Evolutionary conservation across 1,140 invertebrate genomes (phyloP), one percentile per base, ranked within the genome.

Genomic region (Harlomillsia oculata): DNA sequence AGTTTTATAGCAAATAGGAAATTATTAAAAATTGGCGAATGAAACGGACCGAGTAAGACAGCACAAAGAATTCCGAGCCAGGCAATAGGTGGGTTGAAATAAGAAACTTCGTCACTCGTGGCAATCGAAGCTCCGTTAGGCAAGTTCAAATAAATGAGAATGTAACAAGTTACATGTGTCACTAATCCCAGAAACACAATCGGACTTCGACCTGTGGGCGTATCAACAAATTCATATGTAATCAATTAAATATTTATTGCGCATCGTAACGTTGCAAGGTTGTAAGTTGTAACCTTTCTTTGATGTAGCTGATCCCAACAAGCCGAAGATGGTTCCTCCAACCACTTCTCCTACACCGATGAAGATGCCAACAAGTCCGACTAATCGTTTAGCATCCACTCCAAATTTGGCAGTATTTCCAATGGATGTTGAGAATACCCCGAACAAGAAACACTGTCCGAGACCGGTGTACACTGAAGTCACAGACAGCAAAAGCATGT

Each of bases 401-500:
- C 87, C 87, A 71, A 96, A 84, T 3, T 75, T 69, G 36, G 76
- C 69, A 0, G 89, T 95, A 60, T 89, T 88, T 2, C 89, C 87
- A 59, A 97, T 82, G 64, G 57, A 51, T 23, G 60, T 65, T 20
- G 60, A 32, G 72, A 96, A 98, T 0, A 98, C 90, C 1, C 90
- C 91, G 68, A 88, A 91, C 72, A 87, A 94, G 76, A 97, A 97
- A 0, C 89, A 91, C 34, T 94, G 72, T 60, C 89, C 88, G 18
- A 97, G 69, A 40, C 94, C 94, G 3, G 91, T 93, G 69, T 95
- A 97, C 48, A 90, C 80, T 69, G 95, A 96, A 0, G 86, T 84
- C 30, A 91, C 67, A 56, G 83, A 83, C 2, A 97, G 74, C 1
- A 94, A 69, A n/a, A 92, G 66, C 89, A 97, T 97, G 52, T 88